Evolutionary conservation across 1,140 invertebrate species (phyloP), one percentile per base, ranked within the genome.

Genomic region (Drosophila auraria): DNA sequence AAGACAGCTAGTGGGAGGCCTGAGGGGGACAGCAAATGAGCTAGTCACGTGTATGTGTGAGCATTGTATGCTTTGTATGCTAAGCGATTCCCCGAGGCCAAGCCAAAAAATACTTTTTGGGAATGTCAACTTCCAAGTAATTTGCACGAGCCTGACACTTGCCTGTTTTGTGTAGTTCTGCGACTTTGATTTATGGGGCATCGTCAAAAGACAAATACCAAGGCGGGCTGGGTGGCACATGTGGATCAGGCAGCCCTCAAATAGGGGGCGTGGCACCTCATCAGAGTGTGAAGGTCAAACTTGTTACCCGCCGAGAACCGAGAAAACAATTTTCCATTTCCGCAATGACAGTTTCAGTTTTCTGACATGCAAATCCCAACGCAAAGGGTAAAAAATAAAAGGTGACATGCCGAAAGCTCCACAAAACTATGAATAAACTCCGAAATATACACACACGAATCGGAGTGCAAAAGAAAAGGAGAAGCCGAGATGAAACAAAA

Each of bases 71-170:
- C 36, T 68, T 58, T 36, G 65, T 51, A 50, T 69, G 73, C 51
- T 51, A 56, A 38, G 59, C 53, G 23, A 72, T 68, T 87, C 75
- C 70, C 83, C 79, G 65, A 73, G 83, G 65, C 53, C 40, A 38
- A 8, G n/a, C 40, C 42, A 30, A 45, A 45, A 50, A 23, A 23
- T 78, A 45, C 36, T 54, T 47, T 54, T 72, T 61, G 71, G 68
- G 76, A 40, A 79, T 79, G 76, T 78, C 75, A 78, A 78, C 81
- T 87, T 87, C 84, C 84, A 89, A 87, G 84, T 87, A 87, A 89
- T 87, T 87, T 87, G 84, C 84, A 87, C 87, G 77, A 84, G 84
- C 83, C 84, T 79, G 78, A 84, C 83, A 89, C 86, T 90, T 87
- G 78, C 45, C 66, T 44, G 56, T 73, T 80, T 40, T 72, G 81